Base-by-base conservation (phyloP, 64 coral and sea anemone species). In the Trachythela sp. region DNA sequence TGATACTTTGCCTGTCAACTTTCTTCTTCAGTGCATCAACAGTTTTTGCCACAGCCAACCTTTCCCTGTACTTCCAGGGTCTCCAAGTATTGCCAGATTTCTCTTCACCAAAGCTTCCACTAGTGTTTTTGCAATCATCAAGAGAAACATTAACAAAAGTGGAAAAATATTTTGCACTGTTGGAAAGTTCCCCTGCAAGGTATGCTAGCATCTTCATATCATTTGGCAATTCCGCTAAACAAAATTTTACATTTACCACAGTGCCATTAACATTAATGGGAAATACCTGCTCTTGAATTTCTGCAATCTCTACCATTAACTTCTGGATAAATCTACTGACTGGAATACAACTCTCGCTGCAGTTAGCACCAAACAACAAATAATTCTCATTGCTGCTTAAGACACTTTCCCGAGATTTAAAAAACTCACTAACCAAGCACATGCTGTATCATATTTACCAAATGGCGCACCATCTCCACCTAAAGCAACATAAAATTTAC, bases 371-470 rank as follows among this genome's bases (percentile, higher is more conserved):
- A 68, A 68, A 68, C 59, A 68, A 68, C 18, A 68, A 68, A 31
- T 68, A 68, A 68, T 68, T 68, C 59, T 68, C 59, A 68, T 68
- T 68, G 59, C 59, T 68, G 30, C 59, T 68, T 68, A 68, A 68
- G 20, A 68, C 59, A 68, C 59, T 31, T 68, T 68, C 30, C 30
- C 59, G 15, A 68, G 59, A 68, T 68, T 68, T 68, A 68, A 68
- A 68, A 68, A 68, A 14, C 6, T 68, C 59, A 68, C 59, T 68
- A 68, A 68, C 59, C 59, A 68, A 7, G 59, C 59, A 68, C 59
- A 68, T 68, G 59, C 59, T 6, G 59, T 31, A 68, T 68, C 59
- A 31, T 68, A 68, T 14, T 68, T 68, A 14, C 59, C 59, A 22
- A 68, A 68, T 68, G 59, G 59, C 5, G 59, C 59, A n/a, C 59